Conservation (phyloP, 2,797 vertebrate genomes). For the Sciurus carolinensis region DNA sequence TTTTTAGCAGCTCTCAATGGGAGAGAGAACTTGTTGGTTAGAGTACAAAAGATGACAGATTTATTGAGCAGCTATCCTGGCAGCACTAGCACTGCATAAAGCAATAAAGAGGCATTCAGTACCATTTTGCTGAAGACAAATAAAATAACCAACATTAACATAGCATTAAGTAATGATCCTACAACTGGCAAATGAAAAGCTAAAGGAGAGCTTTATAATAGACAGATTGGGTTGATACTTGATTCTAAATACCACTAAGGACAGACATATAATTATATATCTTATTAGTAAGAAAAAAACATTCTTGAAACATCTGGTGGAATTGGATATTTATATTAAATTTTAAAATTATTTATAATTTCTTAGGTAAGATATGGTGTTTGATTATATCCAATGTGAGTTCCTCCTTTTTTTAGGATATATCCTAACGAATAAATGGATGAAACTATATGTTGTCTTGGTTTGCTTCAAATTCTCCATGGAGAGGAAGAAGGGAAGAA, state of each 20-base stretch:
- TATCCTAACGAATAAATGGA: background rate
- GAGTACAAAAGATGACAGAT: background rate
- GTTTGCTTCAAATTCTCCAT: constrained; percentile 60
- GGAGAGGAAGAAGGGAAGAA: background rate
- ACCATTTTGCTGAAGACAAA: constrained; percentile 41
- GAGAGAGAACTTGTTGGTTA: background rate
- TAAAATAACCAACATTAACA: background rate
- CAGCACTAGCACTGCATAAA: background rate
- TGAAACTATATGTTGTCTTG: background rate
- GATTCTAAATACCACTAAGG: background rate
- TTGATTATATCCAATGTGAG: background rate
- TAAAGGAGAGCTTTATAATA: constrained; percentile 29
- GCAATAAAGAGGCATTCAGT: constrained; percentile 31
- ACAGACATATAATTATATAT: background rate
- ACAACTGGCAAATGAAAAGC: constrained; percentile 10
- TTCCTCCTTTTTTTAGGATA: constrained; percentile 44
- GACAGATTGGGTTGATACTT: background rate
- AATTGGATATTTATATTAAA: constrained; percentile 21
- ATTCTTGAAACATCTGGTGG: constrained; percentile 41
- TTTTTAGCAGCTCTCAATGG: background rate
- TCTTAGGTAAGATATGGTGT: constrained; percentile 25
- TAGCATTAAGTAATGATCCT: constrained; percentile 3
- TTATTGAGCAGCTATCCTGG: background rate
- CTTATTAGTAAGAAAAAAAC: constrained; percentile 58
- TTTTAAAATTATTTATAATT: constrained; percentile 22